A percentile compares a stretch with the other conserved stretches of the same genome.
Conservation (phyloP, 1,140 invertebrate genomes). For the Octopus bimaculoides region DNA sequence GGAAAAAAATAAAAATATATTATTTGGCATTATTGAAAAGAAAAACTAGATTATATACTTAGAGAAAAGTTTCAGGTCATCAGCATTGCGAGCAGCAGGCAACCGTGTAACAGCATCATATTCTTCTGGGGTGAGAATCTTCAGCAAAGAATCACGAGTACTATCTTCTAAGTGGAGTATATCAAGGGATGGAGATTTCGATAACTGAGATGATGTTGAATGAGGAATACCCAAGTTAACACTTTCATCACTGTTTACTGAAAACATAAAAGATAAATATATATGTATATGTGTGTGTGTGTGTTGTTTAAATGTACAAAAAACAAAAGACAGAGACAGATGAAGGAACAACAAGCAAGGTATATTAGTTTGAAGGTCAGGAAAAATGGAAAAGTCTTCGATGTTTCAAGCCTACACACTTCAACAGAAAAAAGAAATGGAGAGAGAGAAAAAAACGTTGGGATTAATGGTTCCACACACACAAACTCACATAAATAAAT, state of each 20-base stretch:
- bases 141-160: slow-evolving; percentile 52
- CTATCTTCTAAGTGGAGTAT: slow-evolving; percentile 35
- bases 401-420: too few relatives aligned
- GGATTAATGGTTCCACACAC: too few relatives aligned
- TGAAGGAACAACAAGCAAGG: neutral
- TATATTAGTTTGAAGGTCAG: too few relatives aligned
- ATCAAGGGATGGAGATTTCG: slow-evolving; percentile 44
- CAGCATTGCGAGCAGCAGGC: slow-evolving; percentile 69
- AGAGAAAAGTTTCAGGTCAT: slow-evolving; percentile 75
- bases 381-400: too few relatives aligned
- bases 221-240: slow-evolving; percentile 20
- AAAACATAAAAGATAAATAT: slow-evolving; percentile 11
- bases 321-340: neutral
- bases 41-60: slow-evolving; percentile 32
- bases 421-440: too few relatives aligned
- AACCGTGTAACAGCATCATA: slow-evolving; percentile 66
- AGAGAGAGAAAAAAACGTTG: too few relatives aligned
- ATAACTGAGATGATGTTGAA: slow-evolving; percentile 23
- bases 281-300: too few relatives aligned
- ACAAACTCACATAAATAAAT: too few relatives aligned
- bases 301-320: too few relatives aligned
- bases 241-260: slow-evolving; percentile 47
- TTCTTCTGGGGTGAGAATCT: slow-evolving; percentile 68
- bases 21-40: neutral
- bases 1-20: too few relatives aligned